Conservation (phyloP, 2,888 invertebrate species). For the Acrocera orbiculus region DNA sequence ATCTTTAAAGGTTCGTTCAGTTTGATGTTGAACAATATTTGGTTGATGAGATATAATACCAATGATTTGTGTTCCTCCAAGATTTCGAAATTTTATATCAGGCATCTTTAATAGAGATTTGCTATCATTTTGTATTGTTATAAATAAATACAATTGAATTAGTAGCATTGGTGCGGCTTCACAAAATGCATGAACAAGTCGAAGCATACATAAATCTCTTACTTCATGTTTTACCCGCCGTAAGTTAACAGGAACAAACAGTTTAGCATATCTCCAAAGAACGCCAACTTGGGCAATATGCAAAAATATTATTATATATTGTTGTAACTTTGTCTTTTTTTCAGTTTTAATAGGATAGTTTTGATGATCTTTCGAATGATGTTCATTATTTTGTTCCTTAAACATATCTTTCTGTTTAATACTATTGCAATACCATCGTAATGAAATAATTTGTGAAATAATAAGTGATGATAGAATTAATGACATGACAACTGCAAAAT, state of each 20-base stretch:
- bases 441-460: conserved; percentile 57
- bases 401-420: too few relatives aligned
- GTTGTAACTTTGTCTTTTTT: conserved; percentile 7
- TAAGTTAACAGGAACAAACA: conserved; percentile 69
- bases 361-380: conserved; percentile 3
- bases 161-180: conserved; percentile 78
- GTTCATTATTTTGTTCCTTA: not conserved
- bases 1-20: conserved; percentile 44
- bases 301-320: conserved; percentile 36
- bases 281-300: conserved; percentile 55
- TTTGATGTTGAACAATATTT: conserved; percentile 16
- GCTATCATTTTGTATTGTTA: conserved; percentile 27
- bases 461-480: conserved; percentile 56
- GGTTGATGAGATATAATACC: conserved; percentile 13
- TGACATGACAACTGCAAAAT: conserved; percentile 49
- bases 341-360: conserved; percentile 7
- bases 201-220: conserved; percentile 51
- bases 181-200: conserved; percentile 72
- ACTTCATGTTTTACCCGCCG: conserved; percentile 71
- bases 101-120: conserved; percentile 14
- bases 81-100: conserved; percentile 18
- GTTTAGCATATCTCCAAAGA: conserved; percentile 64
- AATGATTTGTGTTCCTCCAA: conserved; percentile 12
- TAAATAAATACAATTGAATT: conserved; percentile 59
- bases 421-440: conserved; percentile 49